These are phyloP conservation scores for Acestrorhynchus altus DNA, from an alignment of 2,797 vertebrate genomes.

Conservation along the genomic window DNA sequence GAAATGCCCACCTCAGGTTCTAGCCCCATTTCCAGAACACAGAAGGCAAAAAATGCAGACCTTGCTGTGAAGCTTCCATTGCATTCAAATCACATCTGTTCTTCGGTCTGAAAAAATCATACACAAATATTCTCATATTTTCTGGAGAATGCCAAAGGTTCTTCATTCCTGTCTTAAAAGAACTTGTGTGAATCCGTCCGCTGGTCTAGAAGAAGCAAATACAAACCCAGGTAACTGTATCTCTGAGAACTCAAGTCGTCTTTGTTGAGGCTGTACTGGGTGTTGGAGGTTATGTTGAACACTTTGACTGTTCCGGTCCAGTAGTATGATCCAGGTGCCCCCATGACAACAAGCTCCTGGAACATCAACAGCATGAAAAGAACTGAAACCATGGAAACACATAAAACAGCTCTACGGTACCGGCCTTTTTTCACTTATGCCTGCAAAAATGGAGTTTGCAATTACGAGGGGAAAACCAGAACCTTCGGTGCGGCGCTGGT, in stretches of 20 bases:
- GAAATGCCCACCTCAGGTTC: too few relatives aligned
- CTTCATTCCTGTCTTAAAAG: too few relatives aligned
- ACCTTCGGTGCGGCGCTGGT: constrained; percentile 67
- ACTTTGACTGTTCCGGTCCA: constrained; percentile 98
- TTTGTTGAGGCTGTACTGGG: constrained; percentile 88
- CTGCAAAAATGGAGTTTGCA: constrained; percentile 21
- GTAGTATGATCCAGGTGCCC: constrained; percentile 96
- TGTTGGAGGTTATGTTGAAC: constrained; percentile 92
- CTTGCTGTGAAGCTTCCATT: too few relatives aligned
- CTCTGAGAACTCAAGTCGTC: constrained; percentile 84
- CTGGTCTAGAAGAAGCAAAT: constrained; percentile 1
- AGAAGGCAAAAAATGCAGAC: too few relatives aligned
- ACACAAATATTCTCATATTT: too few relatives aligned
- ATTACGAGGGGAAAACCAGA: constrained; percentile 37
- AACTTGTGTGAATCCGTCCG: too few relatives aligned
- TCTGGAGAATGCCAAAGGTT: too few relatives aligned
- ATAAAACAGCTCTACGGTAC: not conserved
- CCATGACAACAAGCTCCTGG: constrained; percentile 97
- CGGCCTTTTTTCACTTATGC: not conserved
- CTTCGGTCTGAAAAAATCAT: too few relatives aligned
- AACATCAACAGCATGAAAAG: constrained; percentile 13
- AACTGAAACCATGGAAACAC: not conserved
- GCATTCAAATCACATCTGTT: too few relatives aligned
- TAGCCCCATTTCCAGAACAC: too few relatives aligned
- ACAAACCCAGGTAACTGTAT: constrained; percentile 95